Conservation (phyloP, 2,888 invertebrate species). For the Biston betularia region DNA sequence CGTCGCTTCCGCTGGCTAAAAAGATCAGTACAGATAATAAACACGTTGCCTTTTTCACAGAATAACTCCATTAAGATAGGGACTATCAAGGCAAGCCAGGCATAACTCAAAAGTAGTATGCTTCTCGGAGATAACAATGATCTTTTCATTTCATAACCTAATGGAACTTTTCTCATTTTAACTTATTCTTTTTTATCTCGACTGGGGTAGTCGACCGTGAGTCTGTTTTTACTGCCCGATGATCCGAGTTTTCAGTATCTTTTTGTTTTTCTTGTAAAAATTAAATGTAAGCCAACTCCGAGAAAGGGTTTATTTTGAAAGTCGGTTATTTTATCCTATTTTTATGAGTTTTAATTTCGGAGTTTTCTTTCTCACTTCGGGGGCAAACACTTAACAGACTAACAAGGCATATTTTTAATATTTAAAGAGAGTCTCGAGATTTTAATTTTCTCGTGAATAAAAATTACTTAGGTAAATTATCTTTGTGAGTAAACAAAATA, state of each 20-base stretch:
- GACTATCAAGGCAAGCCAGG: slow-evolving; percentile 59
- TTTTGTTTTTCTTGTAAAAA: slow-evolving; percentile 34
- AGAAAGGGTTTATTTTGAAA: slow-evolving; percentile 25
- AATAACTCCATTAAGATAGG: slow-evolving; percentile 35
- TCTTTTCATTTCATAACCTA: slow-evolving; percentile 81
- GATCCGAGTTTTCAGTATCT: slow-evolving; percentile 52
- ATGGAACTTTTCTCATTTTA: slow-evolving; percentile 83
- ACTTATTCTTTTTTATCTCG: slow-evolving; percentile 74
- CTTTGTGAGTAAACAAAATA: too few species aligned
- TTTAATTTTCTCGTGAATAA: not conserved
- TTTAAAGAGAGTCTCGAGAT: not conserved
- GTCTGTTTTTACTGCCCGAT: slow-evolving; percentile 61
- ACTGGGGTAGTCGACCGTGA: slow-evolving; percentile 48
- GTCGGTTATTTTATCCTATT: slow-evolving; percentile 9
- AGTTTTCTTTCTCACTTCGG: not conserved
- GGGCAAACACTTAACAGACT: slow-evolving; percentile 1
- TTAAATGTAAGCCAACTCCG: slow-evolving; percentile 21
- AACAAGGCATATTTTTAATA: not conserved
- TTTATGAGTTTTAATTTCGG: slow-evolving; percentile 21
- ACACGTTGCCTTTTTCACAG: slow-evolving; percentile 7
- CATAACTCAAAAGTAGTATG: slow-evolving; percentile 77
- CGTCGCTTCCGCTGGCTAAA: too few species aligned
- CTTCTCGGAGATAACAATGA: slow-evolving; percentile 71
- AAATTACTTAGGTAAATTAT: not conserved
- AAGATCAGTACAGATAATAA: not conserved